A percentile compares a stretch with the other conserved stretches of the same genome.
phyloP scores from a whole-genome alignment of 2,888 invertebrate genomes.

The Anorthoa munda region DNA sequence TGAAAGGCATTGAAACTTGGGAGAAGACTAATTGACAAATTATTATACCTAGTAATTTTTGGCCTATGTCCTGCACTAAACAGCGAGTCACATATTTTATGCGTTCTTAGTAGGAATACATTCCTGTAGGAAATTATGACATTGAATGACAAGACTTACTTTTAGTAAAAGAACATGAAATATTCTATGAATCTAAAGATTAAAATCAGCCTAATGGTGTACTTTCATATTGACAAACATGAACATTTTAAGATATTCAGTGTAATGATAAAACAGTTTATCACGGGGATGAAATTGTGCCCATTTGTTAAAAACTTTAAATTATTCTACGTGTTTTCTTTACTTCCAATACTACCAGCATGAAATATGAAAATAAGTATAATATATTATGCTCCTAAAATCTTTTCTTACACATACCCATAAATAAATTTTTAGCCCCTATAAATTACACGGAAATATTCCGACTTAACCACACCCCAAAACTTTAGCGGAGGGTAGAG shows the following conservation, averaged over 20 bases:
- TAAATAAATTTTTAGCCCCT: slow-evolving; percentile 31
- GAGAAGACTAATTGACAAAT: too few species aligned
- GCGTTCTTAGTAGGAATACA: too few species aligned
- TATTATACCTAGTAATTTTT: neutral
- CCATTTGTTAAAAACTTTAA: too few species aligned
- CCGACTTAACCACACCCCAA: slow-evolving; percentile 34
- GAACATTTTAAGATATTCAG: too few species aligned
- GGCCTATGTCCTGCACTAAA: too few species aligned
- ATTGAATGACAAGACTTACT: neutral
- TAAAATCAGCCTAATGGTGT: neutral
- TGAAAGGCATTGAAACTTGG: neutral
- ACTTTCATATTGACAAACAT: too few species aligned
- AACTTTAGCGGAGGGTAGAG: slow-evolving; percentile 22
- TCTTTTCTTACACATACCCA: slow-evolving; percentile 10
- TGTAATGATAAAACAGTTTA: neutral
- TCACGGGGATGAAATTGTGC: neutral
- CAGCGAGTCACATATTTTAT: neutral
- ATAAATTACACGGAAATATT: slow-evolving; percentile 43
- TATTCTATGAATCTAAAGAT: neutral
- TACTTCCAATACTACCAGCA: neutral
- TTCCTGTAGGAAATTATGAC: neutral
- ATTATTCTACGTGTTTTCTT: neutral
- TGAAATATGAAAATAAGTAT: slow-evolving; percentile 8
- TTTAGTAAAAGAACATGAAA: neutral
- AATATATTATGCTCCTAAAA: slow-evolving; percentile 4